Evolutionary conservation across 2,797 vertebrate species (phyloP), one percentile per base, ranked within the genome.

Genomic region (Percopsis omiscomaycus): DNA sequence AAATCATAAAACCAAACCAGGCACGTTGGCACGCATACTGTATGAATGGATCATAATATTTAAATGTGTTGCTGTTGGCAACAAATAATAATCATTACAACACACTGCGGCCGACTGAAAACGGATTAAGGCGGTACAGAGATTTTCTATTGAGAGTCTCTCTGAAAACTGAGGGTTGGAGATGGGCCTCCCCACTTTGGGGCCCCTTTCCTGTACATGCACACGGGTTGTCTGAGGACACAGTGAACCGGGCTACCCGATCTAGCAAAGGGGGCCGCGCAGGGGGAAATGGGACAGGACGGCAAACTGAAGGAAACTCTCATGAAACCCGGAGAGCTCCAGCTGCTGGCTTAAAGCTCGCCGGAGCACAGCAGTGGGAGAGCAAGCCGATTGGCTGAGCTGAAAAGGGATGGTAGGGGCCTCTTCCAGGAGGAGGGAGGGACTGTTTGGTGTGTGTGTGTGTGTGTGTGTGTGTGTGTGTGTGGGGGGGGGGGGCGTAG

Each of bases 141-240:
- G 65, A 64, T 75, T 84, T 84, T 86, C 64, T 68, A 79, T 67
- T 63, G 64, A 1, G 54, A 84, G 64, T 80, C 63, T 82, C 79
- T 83, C 63, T 16, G 63, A 74, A 82, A 86, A 79, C 68, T 11
- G 69, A 84, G 81, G 75, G 59, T 78, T 78, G 73, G 83, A 89
- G 84, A 88, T 88, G 87, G 88, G 88, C 89, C 88, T 91, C 89
- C 90, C 88, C 71, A 77, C 77, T 88, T 85, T 77, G 75, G 86
- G 92, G 90, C 91, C 92, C 88, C 91, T 92, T 92, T 92, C 89
- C 89, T 93, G 89, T 89, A 84, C 81, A 86, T 90, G 83, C 81
- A 80, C 82, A 90, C 61, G 89, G 91, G 91, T 93, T 93, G 89
- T 93, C 90, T 93, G 82, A 93, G 92, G 92, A 93, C 92, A 93